phyloP scores from a whole-genome alignment of 1,140 invertebrate species.

The Lasioglossum albipes region DNA sequence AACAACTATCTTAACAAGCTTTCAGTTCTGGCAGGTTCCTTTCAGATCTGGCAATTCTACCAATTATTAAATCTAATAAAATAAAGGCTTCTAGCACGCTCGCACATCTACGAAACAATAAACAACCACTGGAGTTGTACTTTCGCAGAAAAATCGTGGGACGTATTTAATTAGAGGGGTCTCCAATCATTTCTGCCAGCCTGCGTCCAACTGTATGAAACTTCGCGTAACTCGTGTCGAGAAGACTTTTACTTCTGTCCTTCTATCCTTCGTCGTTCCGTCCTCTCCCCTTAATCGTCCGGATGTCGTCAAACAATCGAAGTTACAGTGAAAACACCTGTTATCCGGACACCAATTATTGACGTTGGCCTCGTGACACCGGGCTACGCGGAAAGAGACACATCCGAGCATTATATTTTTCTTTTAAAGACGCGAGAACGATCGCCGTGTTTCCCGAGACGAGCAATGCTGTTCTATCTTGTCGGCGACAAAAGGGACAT shows the following conservation, averaged over 20 bases:
- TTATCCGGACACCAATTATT: neutral
- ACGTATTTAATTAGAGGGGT: too few relatives aligned
- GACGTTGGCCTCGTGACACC: neutral
- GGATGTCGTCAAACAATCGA: neutral
- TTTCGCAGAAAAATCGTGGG: too few relatives aligned
- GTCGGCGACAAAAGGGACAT: neutral
- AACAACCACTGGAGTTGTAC: too few relatives aligned
- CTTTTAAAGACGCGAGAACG: neutral
- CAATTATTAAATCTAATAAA: too few relatives aligned
- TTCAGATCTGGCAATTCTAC: too few relatives aligned
- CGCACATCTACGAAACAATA: too few relatives aligned
- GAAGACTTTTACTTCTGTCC: neutral
- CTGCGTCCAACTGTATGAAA: too few relatives aligned
- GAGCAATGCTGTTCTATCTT: neutral
- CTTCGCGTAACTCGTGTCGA: neutral
- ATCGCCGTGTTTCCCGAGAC: neutral
- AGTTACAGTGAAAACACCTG: neutral
- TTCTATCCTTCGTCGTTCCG: too few relatives aligned
- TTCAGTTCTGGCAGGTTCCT: too few relatives aligned
- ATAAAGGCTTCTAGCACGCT: too few relatives aligned
- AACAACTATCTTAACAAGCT: too few relatives aligned
- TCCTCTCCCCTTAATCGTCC: conserved; percentile 8
- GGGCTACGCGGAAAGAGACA: neutral
- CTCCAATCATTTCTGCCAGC: neutral
- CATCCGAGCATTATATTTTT: neutral